These are phyloP conservation scores for Achlya flavicornis DNA, from an alignment of 2,888 invertebrate genomes.

Conservation along the genomic window DNA sequence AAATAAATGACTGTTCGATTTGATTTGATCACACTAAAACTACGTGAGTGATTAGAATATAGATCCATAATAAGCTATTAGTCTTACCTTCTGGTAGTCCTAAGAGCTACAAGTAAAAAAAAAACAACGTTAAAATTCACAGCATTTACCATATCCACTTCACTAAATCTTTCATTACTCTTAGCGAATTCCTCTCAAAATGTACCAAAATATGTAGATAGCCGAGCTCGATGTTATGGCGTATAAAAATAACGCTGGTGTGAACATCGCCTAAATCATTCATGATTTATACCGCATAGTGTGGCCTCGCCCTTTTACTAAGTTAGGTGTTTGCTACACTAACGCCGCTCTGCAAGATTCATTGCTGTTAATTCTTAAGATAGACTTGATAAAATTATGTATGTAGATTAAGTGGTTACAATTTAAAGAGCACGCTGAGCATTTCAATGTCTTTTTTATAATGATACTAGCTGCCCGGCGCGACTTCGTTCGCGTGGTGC, in stretches of 20 bases:
- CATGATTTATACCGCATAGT: constrained; percentile 59
- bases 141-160: constrained; percentile 29
- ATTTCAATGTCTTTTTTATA: not conserved
- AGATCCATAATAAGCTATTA: too few relatives aligned
- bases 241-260: constrained; percentile 70
- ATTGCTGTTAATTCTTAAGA: constrained; percentile 8
- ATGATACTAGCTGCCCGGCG: too few relatives aligned
- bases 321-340: constrained; percentile 21
- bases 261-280: constrained; percentile 69
- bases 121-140: too few relatives aligned
- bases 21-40: too few relatives aligned
- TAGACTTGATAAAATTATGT: constrained; percentile 6
- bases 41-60: too few relatives aligned
- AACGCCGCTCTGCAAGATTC: constrained; percentile 10
- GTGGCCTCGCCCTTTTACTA: constrained; percentile 44
- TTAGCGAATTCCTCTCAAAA: constrained; percentile 30
- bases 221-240: constrained; percentile 43
- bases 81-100: too few relatives aligned
- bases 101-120: too few relatives aligned
- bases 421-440: not conserved
- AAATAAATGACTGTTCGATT: too few relatives aligned
- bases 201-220: constrained; percentile 61
- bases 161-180: constrained; percentile 10
- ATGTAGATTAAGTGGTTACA: constrained; percentile 3
- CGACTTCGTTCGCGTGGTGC: too few relatives aligned